Base-by-base conservation (phyloP, 2,888 invertebrate genomes). In the Oxystoma pomonae region DNA sequence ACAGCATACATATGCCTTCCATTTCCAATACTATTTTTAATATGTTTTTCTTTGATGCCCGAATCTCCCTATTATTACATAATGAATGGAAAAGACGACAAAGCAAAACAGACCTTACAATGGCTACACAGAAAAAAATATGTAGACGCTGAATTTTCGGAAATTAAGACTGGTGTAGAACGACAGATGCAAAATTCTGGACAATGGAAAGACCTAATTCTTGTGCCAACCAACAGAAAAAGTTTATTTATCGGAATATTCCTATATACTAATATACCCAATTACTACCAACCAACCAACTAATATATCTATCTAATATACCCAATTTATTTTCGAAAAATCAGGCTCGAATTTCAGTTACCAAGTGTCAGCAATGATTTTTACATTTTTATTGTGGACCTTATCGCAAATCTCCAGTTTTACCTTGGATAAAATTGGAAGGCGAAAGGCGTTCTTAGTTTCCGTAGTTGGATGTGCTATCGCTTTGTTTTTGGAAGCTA, bases 41-140 rank as follows among this genome's bases (percentile, higher is more conserved):
- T 85, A 18, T 78, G 82, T 17, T 85, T 87, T 75, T 9, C 76
- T 56, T 85, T 84, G 73, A 80, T 88, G 73, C 89, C 89, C 16
- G 90, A 90, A 80, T 64, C 70, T 7, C 74, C 74, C 0, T 74
- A 74, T 63, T 75, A 64, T 60, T 68, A 66, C 16, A 21, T 73
- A n/a, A 73, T 72, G 71, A 73, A 73, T 20, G 69, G 68, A 3
- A 62, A 65, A 20, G 58, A 66, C 2, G 68, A 70, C 2, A 69
- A 73, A 59, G 75, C 76, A 12, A 65, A 66, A 55, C 58, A 63
- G 2, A 68, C 74, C 0, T 63, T 77, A 53, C 69, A 67, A 56
- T 65, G 60, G 60, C 58, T 77, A 17, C 64, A 71, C 55, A 63
- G 72, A 59, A 73, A 65, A 20, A 56, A 68, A 16, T 63, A 75